Base-by-base conservation (phyloP, 2,888 invertebrate species). In the Dromius quadrimaculatus region DNA sequence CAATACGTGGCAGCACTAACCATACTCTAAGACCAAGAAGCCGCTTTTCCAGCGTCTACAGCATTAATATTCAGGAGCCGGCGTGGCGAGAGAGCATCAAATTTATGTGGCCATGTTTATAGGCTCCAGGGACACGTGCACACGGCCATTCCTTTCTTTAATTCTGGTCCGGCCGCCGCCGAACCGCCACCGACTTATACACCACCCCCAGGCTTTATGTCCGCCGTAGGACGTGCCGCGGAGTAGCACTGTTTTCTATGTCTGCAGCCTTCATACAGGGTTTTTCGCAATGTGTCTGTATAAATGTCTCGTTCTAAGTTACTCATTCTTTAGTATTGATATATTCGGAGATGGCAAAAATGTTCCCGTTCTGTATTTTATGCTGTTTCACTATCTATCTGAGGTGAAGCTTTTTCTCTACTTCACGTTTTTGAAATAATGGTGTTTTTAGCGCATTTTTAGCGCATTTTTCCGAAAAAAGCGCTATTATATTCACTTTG, bases 21-120 rank as follows among this genome's bases (percentile, higher is more conserved):
- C n/a, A 8, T 2, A 2, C 8, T 15, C 1, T 11, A 11, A 11
- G 1, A 5, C 38, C 38, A 8, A 5, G 38, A 15, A 38, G 15
- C 13, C 38, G 38, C 13, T 34, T 41, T 15, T 8, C 17, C 22
- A 11, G 61, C 36, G 61, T 38, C 57, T 36, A 23, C 19, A 11
- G 54, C 66, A 68, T 68, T 78, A 83, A 83, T 82, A 82, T 83
- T 83, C 81, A 79, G 77, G 76, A 75, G 77, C 78, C 77, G 76
- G 78, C 78, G 78, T 78, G 78, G 79, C 79, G 66, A 77, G 77
- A 77, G 78, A 78, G 79, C 82, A 83, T 83, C 82, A 83, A 83
- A 83, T 83, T 83, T 83, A 83, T 82, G 83, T 81, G 81, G 79
- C 81, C 80, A 81, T 82, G 83, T 83, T 83, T 83, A 83, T 83